Base-by-base conservation (phyloP, 2,113 vertebrate genomes). In the Progne subis region DNA sequence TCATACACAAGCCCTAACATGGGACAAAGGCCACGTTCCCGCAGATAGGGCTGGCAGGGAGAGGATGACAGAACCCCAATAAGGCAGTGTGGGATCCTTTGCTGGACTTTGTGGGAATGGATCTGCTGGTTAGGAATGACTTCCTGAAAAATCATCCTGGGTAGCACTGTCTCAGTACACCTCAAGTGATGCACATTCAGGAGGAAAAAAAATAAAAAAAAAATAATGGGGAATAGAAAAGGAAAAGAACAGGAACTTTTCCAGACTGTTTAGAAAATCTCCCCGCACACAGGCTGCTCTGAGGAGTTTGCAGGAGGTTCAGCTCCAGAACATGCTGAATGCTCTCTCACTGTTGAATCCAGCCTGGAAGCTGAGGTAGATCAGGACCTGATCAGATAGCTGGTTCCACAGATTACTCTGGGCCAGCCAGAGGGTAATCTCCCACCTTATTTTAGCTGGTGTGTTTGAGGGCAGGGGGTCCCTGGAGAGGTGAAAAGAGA, bases 1-100 rank as follows among this genome's bases (percentile, higher is more conserved):
- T 47, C 59, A 1, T 3, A 5, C 44, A 46, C 6, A 13, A 72
- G 46, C n/a, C 37, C 23, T 41, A 2, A 6, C 4, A 0, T 0
- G 4, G 47, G 52, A 23, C 31, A 52, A 70, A 31, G 60, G 1
- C 13, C 31, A 3, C 9, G 5, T n/a, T 16, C 32, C 69, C 5
- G 17, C 14, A 71, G 34, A 1, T 19, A 2, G 21, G 44, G 28
- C 47, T 7, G 3, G 18, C 21, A 32, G 26, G 44, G 28, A 69
- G 57, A 21, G 25, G 31, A 5, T 26, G 12, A 6, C 6, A 3
- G 13, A 11, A 2, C 19, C 52, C 12, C 0, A 0, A 11, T 13
- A 18, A 14, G 53, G 41, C 39, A 31, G 5, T 0, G 8, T 12
- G 14, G 15, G 26, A 18, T 29, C 6, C 25, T 23, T 11, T 10